Percentiles rank a stretch among this genome's conserved stretches.
Conservation (phyloP, 2,888 invertebrate species). For the Galerucella pusilla region DNA sequence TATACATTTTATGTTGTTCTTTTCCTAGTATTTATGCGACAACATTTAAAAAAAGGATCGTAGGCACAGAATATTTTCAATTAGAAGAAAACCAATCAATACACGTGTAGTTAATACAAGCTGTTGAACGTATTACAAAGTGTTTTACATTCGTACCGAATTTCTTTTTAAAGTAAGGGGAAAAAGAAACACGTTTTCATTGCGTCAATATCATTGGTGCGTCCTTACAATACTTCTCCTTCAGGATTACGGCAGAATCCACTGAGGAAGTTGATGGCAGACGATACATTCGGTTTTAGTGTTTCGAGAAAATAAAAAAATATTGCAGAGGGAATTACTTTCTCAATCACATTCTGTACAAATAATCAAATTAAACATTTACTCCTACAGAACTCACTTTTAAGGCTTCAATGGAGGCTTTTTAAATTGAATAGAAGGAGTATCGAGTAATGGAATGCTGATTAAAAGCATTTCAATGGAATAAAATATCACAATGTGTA, state of each 20-base stretch:
- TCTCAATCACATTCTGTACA: slow-evolving; percentile 23
- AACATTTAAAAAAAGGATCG: no score
- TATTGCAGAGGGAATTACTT: slow-evolving; percentile 15
- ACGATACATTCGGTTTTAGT: slow-evolving; percentile 26
- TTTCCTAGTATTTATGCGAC: no score
- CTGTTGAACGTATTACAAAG: neutral
- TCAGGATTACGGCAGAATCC: slow-evolving; percentile 20
- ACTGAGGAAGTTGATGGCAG: slow-evolving; percentile 20
- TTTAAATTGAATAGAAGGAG: no score
- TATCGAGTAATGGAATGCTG: no score
- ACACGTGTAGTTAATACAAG: neutral
- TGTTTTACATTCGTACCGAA: neutral
- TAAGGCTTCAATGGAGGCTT: neutral
- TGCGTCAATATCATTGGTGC: neutral
- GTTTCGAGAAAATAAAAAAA: slow-evolving; percentile 24
- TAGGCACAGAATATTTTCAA: neutral
- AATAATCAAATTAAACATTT: slow-evolving; percentile 25
- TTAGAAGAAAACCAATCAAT: neutral
- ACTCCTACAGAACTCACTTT: slow-evolving; percentile 15
- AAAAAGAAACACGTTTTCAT: neutral
- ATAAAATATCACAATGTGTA: no score
- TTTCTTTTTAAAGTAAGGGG: neutral
- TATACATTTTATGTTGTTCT: no score
- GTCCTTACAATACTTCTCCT: slow-evolving; percentile 5
- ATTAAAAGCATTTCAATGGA: no score